Conservation (phyloP, 2,888 invertebrate species). For the Euclidia mi region DNA sequence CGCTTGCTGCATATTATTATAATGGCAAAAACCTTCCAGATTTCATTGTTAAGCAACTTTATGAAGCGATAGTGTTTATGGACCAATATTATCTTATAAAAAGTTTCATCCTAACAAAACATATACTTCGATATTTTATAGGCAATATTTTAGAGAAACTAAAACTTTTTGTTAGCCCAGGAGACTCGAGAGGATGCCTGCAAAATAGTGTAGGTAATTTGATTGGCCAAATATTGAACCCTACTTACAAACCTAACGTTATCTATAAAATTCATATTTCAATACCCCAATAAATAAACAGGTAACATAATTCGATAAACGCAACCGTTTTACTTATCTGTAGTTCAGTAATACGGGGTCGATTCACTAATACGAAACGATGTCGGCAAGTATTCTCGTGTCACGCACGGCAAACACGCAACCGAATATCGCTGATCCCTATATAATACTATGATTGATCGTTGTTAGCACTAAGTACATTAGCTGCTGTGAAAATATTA, state of each 20-base stretch:
- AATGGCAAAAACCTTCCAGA: no score
- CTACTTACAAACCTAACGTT: not conserved
- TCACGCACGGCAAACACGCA: constrained; percentile 77
- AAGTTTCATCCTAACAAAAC: no score
- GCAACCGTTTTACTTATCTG: constrained; percentile 43
- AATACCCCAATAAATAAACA: constrained; percentile 45
- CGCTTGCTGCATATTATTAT: no score
- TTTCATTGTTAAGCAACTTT: no score
- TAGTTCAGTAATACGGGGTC: constrained; percentile 46
- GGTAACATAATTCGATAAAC: constrained; percentile 51
- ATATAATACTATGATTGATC: constrained; percentile 82
- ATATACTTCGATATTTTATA: no score
- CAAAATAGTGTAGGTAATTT: no score
- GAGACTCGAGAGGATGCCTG: no score
- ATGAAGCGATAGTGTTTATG: no score
- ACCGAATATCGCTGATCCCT: constrained; percentile 73
- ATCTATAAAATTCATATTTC: constrained; percentile 34
- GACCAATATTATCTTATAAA: no score
- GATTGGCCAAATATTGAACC: no score
- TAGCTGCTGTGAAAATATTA: constrained; percentile 66
- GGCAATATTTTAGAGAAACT: no score
- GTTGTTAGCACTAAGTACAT: constrained; percentile 79
- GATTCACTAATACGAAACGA: constrained; percentile 64
- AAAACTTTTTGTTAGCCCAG: no score
- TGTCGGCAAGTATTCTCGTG: constrained; percentile 69